These are phyloP conservation scores for Hylyphantes graminicola DNA, from an alignment of 1,140 invertebrate genomes.

Conservation along the genomic window DNA sequence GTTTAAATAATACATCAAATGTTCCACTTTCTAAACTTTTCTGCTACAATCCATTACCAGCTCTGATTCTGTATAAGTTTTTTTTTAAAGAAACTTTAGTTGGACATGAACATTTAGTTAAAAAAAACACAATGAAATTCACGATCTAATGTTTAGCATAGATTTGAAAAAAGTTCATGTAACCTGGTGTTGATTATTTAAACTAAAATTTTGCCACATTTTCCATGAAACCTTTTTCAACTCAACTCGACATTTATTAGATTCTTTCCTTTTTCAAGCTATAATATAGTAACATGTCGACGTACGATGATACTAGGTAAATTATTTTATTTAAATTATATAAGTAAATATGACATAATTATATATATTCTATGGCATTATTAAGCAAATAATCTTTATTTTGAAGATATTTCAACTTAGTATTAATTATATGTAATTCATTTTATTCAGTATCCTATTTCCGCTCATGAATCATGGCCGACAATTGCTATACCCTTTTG, in stretches of 20 bases:
- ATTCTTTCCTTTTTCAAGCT: conserved; percentile 35
- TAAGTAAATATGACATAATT: background rate
- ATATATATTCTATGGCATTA: background rate
- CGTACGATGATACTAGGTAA: conserved; percentile 32
- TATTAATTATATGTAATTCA: background rate
- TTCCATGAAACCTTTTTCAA: background rate
- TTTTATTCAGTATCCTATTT: background rate
- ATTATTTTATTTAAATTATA: background rate
- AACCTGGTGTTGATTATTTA: too few species aligned
- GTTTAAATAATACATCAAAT: too few species aligned
- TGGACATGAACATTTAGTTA: too few species aligned
- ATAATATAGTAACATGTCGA: conserved; percentile 9
- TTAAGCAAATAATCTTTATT: background rate
- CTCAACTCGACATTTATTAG: conserved; percentile 1
- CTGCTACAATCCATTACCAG: too few species aligned
- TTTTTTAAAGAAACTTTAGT: too few species aligned
- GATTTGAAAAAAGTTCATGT: too few species aligned
- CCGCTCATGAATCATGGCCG: conserved; percentile 27
- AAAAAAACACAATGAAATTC: too few species aligned
- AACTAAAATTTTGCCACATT: too few species aligned
- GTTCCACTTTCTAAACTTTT: too few species aligned
- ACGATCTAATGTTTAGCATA: too few species aligned
- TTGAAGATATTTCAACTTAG: too few species aligned
- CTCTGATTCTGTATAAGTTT: too few species aligned
- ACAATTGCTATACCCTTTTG: conserved; percentile 39